A percentile compares a stretch with the other conserved stretches of the same genome.
phyloP scores from a whole-genome alignment of 53 echinoderm and acorn worm species.

The Arbacia lixula region DNA sequence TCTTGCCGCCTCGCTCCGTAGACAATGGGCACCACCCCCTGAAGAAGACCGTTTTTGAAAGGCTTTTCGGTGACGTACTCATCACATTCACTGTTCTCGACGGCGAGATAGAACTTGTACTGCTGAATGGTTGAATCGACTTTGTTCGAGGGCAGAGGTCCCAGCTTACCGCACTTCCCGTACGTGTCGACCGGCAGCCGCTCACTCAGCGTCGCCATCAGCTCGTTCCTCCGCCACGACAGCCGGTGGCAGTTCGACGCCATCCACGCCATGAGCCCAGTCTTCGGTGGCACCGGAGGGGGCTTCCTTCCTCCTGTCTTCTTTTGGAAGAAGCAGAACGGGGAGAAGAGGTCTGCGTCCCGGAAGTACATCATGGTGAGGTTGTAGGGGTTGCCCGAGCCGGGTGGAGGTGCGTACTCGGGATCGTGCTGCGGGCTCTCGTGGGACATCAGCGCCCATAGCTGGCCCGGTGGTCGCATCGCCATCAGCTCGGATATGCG shows the following conservation, averaged over 20 bases:
- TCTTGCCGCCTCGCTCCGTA: constrained; percentile 78
- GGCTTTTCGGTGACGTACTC: constrained; percentile 93
- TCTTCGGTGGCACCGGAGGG: no score
- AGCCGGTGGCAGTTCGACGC: constrained; percentile 62
- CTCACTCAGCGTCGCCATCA: constrained; percentile 64
- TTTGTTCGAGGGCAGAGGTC: constrained; percentile 70
- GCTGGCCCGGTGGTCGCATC: no score
- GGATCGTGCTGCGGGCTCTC: no score
- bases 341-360: no score
- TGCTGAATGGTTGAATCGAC: constrained; percentile 59
- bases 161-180: constrained; percentile 78
- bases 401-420: no score
- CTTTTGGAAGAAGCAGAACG: no score
- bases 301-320: no score
- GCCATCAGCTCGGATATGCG: no score
- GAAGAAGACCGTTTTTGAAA: constrained; percentile 62
- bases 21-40: constrained; percentile 83
- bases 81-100: constrained; percentile 84
- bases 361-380: no score
- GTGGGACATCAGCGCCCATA: no score
- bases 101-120: constrained; percentile 80
- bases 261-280: constrained; percentile 51
- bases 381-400: no score
- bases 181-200: constrained; percentile 69
- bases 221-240: constrained; percentile 85